These are phyloP conservation scores for Rostratula benghalensis DNA, from an alignment of 2,113 vertebrate genomes.

Conservation along the genomic window DNA sequence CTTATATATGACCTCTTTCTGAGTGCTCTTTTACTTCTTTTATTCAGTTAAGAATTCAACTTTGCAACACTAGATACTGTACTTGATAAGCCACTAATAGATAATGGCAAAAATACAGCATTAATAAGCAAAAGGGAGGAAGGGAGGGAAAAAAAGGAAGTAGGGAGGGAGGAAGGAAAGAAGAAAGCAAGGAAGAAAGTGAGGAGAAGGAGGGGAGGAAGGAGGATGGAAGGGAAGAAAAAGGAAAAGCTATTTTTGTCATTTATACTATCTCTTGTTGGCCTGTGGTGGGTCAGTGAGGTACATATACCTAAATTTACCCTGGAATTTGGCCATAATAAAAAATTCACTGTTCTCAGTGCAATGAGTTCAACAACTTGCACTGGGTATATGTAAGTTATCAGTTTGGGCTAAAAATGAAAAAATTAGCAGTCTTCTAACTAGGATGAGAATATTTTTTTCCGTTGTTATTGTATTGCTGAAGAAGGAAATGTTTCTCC, in stretches of 20 bases:
- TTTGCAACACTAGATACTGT: background rate
- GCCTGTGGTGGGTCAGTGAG: background rate
- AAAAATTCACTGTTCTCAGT: background rate
- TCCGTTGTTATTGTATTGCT: background rate
- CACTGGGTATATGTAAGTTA: background rate
- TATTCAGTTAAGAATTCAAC: background rate
- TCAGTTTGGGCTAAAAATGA: background rate
- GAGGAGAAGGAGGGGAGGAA: background rate
- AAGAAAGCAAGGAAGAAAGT: background rate
- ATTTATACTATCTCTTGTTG: background rate
- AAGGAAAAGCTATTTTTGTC: background rate
- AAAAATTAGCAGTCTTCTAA: background rate
- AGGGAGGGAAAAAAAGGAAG: background rate
- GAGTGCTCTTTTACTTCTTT: background rate
- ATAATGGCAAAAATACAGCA: background rate
- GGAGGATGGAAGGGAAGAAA: background rate
- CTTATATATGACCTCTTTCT: background rate
- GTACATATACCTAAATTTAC: background rate
- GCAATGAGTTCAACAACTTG: background rate
- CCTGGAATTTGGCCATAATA: background rate
- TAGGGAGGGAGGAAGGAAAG: background rate
- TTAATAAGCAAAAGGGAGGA: background rate
- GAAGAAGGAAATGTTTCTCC: background rate
- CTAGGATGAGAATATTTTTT: background rate
- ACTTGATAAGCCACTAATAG: background rate